Conservation (phyloP, 1,140 invertebrate species). For the Drosophila micromelanica region DNA sequence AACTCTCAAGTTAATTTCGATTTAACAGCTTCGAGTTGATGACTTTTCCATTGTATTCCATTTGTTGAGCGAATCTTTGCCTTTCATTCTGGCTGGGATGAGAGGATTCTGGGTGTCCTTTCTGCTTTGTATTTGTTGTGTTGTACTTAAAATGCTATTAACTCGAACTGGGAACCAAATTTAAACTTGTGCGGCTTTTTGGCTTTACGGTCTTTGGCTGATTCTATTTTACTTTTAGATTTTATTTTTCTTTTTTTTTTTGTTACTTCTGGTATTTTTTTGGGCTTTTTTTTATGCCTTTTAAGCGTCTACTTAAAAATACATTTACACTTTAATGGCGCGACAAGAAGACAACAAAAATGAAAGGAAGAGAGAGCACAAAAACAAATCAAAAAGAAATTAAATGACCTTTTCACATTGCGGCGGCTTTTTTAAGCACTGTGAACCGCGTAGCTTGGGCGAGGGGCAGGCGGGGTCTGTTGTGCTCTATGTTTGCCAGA, state of each 20-base stretch:
- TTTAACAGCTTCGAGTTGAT: slow-evolving; percentile 27
- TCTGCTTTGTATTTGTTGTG: slow-evolving; percentile 24
- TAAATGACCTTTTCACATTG: slow-evolving; percentile 80
- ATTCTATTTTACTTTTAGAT: slow-evolving; percentile 69
- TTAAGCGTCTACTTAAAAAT: slow-evolving; percentile 77
- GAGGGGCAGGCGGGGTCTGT: background rate
- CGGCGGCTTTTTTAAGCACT: slow-evolving; percentile 27
- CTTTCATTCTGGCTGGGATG: background rate
- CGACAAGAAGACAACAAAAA: slow-evolving; percentile 30
- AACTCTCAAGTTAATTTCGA: slow-evolving; percentile 41
- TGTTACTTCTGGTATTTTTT: slow-evolving; percentile 22
- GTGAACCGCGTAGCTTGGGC: background rate
- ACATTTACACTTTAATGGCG: slow-evolving; percentile 82
- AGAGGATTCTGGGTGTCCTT: no score
- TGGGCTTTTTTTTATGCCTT: slow-evolving; percentile 19
- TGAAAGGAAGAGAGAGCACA: background rate
- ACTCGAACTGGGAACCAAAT: slow-evolving; percentile 53
- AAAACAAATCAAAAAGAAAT: slow-evolving; percentile 83
- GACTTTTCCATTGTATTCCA: slow-evolving; percentile 2
- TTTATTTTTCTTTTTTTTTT: slow-evolving; percentile 11
- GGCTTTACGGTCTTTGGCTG: slow-evolving; percentile 59
- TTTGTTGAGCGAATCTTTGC: background rate
- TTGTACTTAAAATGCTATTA: slow-evolving; percentile 82
- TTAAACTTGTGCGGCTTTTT: slow-evolving; percentile 79
- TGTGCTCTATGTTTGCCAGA: background rate